phyloP scores from a whole-genome alignment of 2,113 vertebrate genomes.

The Athene cunicularia region DNA sequence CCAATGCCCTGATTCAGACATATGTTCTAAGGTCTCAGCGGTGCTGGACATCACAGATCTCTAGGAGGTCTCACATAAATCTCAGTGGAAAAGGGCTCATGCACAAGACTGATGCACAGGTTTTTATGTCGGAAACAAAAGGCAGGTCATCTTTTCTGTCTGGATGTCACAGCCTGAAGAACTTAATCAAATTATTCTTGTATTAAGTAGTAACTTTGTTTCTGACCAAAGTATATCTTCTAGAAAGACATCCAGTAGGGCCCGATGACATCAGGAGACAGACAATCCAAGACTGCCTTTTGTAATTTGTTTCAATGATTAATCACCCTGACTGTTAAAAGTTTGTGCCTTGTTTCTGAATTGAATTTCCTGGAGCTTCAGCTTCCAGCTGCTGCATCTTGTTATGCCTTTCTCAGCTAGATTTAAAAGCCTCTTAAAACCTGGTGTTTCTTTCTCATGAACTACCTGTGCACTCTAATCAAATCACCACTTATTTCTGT shows the following conservation, averaged over 20 bases:
- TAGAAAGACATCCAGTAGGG: not conserved
- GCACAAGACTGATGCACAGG: not conserved
- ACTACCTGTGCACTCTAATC: conserved; percentile 5
- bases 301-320: conserved; percentile 18
- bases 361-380: conserved; percentile 34
- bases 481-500: conserved; percentile 28
- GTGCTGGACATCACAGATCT: not conserved
- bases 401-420: conserved; percentile 7
- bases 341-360: conserved; percentile 35
- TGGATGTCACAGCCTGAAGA: not conserved
- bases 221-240: not conserved
- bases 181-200: conserved; percentile 12
- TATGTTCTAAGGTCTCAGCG: not conserved
- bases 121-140: not conserved
- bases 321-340: not conserved
- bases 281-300: not conserved
- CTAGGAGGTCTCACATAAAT: not conserved
- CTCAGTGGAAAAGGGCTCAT: not conserved
- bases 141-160: not conserved
- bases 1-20: not conserved
- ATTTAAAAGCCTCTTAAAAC: conserved; percentile 46
- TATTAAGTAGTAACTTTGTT: conserved; percentile 12
- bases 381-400: conserved; percentile 33
- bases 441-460: conserved; percentile 10
- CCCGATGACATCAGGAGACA: not conserved